Conservation (phyloP, 37 sponge, comb jelly and placozoan species). For the Diacarnus erythraeanus region DNA sequence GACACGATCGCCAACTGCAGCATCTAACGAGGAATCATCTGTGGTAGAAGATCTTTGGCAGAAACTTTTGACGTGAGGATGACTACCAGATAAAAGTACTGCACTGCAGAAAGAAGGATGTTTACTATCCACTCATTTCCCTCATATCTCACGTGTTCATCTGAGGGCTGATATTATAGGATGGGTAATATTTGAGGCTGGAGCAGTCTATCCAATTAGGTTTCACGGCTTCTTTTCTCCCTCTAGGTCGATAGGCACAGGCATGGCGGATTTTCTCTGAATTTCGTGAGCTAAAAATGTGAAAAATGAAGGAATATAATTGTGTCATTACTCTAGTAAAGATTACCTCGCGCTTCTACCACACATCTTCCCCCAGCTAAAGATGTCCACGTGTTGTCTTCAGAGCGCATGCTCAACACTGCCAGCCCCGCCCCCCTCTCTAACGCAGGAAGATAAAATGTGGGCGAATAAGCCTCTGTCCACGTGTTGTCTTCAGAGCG, state of each 20-base stretch:
- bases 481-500: neutral
- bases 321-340: neutral
- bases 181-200: constrained; percentile 62
- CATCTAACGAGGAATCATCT: neutral
- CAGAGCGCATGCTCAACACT: constrained; percentile 23
- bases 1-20: constrained; percentile 79
- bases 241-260: constrained; percentile 62
- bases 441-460: too few relatives aligned
- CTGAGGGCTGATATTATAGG: constrained; percentile 85
- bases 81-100: constrained; percentile 63
- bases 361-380: constrained; percentile 44
- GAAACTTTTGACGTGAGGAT: constrained; percentile 32
- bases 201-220: constrained; percentile 27
- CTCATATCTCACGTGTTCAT: constrained; percentile 53
- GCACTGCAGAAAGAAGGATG: constrained; percentile 36
- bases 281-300: constrained; percentile 38
- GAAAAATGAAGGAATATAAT: too few relatives aligned
- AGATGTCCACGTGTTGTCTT: neutral
- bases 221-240: constrained; percentile 13
- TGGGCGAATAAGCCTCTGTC: neutral
- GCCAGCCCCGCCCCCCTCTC: constrained; percentile 42
- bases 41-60: neutral
- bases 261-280: constrained; percentile 29
- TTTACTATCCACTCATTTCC: neutral
- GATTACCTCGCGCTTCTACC: constrained; percentile 77